A percentile compares a stretch with the other conserved stretches of the same genome.
Conservation (phyloP, 2,797 vertebrate species). For the Gephyroberyx darwinii region DNA sequence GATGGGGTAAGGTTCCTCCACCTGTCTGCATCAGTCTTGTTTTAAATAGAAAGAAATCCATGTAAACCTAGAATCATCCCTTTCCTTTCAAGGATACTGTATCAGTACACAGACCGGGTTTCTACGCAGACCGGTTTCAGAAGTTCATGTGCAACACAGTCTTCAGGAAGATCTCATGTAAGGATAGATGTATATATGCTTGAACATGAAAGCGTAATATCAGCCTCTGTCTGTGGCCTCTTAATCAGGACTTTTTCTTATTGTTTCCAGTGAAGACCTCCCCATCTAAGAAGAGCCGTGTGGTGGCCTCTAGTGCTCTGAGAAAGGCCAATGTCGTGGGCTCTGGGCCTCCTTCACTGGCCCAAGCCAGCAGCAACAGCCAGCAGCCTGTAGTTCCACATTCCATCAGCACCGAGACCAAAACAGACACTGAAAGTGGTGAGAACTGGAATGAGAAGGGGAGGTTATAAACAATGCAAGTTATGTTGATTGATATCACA, state of each 20-base stretch:
- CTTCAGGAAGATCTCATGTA: conserved; percentile 88
- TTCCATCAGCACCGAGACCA: conserved; percentile 60
- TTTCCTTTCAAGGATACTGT: conserved; percentile 86
- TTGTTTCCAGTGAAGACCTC: conserved; percentile 85
- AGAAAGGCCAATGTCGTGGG: conserved; percentile 72
- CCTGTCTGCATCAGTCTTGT: not conserved
- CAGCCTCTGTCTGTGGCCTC: not conserved
- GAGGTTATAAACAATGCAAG: not conserved
- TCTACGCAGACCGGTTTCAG: conserved; percentile 95
- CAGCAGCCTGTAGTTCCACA: conserved; percentile 47
- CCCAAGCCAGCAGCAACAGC: conserved; percentile 69
- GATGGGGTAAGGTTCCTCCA: conserved; percentile 87
- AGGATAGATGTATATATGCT: conserved; percentile 51
- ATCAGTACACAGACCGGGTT: conserved; percentile 92
- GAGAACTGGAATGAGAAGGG: conserved; percentile 33
- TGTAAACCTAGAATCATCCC: conserved; percentile 2
- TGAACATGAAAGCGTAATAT: not conserved
- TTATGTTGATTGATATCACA: conserved; percentile 4
- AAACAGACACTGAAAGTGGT: conserved; percentile 68
- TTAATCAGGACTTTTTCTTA: conserved; percentile 4
- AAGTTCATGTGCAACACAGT: conserved; percentile 92
- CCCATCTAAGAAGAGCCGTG: conserved; percentile 90
- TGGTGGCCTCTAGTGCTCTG: conserved; percentile 68
- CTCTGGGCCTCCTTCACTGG: conserved; percentile 53
- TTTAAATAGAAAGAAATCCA: not conserved